Evolutionary conservation across 2,113 vertebrate species (phyloP).

Genomic region (Callospermophilus lateralis): DNA sequence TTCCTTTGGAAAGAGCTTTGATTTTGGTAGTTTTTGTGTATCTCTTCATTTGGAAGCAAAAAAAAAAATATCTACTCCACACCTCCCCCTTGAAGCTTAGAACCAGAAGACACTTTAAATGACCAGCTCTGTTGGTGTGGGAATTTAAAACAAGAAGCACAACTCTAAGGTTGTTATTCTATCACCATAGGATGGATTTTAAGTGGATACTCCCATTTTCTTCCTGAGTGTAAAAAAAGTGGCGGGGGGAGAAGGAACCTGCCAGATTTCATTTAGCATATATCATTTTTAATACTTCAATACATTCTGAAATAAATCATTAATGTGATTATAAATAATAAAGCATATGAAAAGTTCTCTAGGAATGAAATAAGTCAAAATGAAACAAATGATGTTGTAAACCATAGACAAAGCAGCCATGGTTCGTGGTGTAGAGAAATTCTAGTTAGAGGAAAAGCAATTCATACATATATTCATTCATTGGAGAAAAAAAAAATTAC

Average conservation of each 20-base stretch:
- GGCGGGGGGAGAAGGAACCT: background rate
- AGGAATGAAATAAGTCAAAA: slow-evolving; percentile 65
- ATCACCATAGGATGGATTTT: background rate
- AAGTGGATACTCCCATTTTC: slow-evolving; percentile 26
- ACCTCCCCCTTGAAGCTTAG: background rate
- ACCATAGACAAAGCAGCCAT: background rate
- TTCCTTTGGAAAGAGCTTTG: slow-evolving; percentile 2
- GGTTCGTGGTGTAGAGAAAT: background rate
- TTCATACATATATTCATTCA: slow-evolving; percentile 43
- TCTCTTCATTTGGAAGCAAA: slow-evolving; percentile 22
- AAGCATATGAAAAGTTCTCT: slow-evolving; percentile 45
- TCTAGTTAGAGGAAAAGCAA: background rate
- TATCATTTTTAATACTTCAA: slow-evolving; percentile 40
- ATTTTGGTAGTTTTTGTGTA: background rate
- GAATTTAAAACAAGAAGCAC: slow-evolving; percentile 43
- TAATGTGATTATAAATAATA: slow-evolving; percentile 74
- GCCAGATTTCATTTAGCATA: slow-evolving; percentile 47
- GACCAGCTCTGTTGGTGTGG: background rate
- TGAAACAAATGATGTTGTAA: background rate
- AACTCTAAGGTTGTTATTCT: background rate
- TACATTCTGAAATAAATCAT: slow-evolving; percentile 72
- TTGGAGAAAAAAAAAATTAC: slow-evolving; percentile 29
- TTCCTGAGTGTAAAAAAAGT: background rate
- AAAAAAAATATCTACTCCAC: background rate
- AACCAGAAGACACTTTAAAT: slow-evolving; percentile 25